Evolutionary conservation across 1,140 invertebrate species (phyloP), one percentile per base, ranked within the genome.

Genomic region (Battus philenor): DNA sequence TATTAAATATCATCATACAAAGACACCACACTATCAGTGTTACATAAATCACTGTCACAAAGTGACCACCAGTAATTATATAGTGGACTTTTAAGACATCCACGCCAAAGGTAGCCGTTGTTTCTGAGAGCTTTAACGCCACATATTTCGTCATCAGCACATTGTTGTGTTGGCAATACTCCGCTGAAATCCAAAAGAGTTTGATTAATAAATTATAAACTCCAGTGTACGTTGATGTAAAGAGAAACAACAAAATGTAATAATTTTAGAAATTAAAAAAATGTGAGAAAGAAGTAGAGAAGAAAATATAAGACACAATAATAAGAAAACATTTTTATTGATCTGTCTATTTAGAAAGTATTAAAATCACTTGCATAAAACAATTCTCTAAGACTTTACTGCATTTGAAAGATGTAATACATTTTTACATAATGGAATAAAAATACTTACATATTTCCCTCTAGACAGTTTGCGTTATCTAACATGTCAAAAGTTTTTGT

Each of bases 21-120:
- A 7, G 59, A 64, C 7, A 64, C 27, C 26, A 66, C 18, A 9
- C 27, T 46, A 22, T 75, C 68, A 38, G 68, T 62, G 41, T 79
- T 79, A 54, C 73, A 79, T 1, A 70, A 47, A 49, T 76, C 68
- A 6, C 18, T 59, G 12, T 73, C 63, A 36, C 78, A 79, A 8
- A 77, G 31, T 4, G 44, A 44, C 62, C 63, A 78, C 64, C 66
- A 78, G 34, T 82, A 70, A 45, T 82, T 79, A 38, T 69, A 82
- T 6, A 72, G 51, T 1, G 75, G 73, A 2, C 24, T 43, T 12
- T 57, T 52, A 1, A 71, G 13, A 49, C 78, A 79, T 9, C 75
- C 78, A 9, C 77, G 62, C 71, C 74, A 75, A 6, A 79, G 44
- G 27, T 73, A 79, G 3, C 69, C 75, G 33, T 62, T 45, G 7